Evolutionary conservation across 2,888 invertebrate genomes (phyloP).

Genomic region (Chorisops tibialis): DNA sequence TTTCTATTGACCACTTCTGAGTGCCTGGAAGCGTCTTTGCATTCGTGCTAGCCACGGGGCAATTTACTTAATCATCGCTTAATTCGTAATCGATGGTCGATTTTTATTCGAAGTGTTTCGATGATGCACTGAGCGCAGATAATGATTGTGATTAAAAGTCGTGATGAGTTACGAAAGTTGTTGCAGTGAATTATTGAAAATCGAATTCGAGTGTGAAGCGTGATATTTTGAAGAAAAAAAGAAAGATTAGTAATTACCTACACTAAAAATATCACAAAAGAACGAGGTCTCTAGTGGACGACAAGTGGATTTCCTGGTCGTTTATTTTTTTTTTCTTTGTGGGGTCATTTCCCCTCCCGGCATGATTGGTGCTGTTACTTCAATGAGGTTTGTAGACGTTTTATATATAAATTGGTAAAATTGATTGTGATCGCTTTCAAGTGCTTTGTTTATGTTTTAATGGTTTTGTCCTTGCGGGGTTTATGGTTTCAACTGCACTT

Average conservation of each 20-base stretch:
- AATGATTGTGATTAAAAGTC: neutral
- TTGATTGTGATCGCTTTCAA: neutral
- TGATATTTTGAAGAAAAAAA: neutral
- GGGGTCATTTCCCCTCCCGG: too few relatives aligned
- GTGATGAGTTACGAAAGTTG: neutral
- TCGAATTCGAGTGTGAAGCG: neutral
- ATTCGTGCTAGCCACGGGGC: too few relatives aligned
- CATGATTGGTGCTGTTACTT: neutral
- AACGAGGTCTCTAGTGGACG: too few relatives aligned
- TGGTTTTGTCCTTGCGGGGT: neutral
- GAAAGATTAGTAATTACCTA: neutral
- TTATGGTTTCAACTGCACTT: too few relatives aligned
- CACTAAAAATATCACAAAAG: neutral
- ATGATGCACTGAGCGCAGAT: too few relatives aligned
- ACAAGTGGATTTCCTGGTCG: too few relatives aligned
- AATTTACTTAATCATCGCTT: too few relatives aligned
- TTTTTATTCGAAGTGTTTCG: too few relatives aligned
- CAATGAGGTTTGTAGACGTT: constrained; percentile 6
- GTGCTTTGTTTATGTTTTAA: neutral
- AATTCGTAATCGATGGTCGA: too few relatives aligned
- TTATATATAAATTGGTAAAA: neutral
- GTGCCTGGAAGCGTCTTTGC: too few relatives aligned
- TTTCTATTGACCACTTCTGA: too few relatives aligned
- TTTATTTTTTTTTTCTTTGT: too few relatives aligned
- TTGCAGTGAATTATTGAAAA: neutral